Conservation (phyloP, 2,888 invertebrate genomes). For the Cheilosia impressa region DNA sequence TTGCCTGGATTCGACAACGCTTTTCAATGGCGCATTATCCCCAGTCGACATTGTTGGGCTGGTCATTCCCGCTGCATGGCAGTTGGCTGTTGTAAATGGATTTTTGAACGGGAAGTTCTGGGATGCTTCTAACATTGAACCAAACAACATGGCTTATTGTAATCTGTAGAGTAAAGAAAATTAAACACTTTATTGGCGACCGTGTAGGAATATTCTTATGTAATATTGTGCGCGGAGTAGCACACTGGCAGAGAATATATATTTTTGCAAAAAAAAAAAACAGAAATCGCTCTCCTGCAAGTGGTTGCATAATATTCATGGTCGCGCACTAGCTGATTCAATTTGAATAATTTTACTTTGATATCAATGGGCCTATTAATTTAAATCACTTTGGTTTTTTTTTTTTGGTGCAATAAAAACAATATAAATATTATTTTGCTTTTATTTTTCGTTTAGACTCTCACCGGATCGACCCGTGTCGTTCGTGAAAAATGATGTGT, state of each 20-base stretch:
- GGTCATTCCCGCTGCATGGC: conserved; percentile 83
- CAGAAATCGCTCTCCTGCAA: background rate
- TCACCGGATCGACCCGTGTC: conserved; percentile 57
- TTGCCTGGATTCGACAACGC: conserved; percentile 79
- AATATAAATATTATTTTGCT: background rate
- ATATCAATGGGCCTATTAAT: background rate
- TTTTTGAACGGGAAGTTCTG: conserved; percentile 87
- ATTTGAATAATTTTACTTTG: background rate
- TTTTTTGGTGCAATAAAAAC: background rate
- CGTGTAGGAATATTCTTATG: conserved; percentile 11
- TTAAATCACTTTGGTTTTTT: background rate
- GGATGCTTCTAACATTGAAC: conserved; percentile 86
- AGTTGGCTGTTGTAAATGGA: conserved; percentile 86
- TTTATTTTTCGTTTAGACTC: conserved; percentile 29
- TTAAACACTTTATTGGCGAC: background rate
- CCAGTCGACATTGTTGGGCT: conserved; percentile 62
- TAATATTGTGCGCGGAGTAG: background rate
- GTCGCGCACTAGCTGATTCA: background rate
- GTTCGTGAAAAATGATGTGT: conserved; percentile 42
- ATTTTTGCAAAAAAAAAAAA: background rate
- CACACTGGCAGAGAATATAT: background rate
- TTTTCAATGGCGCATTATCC: conserved; percentile 67
- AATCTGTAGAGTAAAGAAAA: conserved; percentile 22
- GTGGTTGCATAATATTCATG: conserved; percentile 30
- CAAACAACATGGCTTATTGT: conserved; percentile 84